These are phyloP conservation scores for Leptodactylus fallax DNA, from an alignment of 2,797 vertebrate species.

Conservation along the genomic window DNA sequence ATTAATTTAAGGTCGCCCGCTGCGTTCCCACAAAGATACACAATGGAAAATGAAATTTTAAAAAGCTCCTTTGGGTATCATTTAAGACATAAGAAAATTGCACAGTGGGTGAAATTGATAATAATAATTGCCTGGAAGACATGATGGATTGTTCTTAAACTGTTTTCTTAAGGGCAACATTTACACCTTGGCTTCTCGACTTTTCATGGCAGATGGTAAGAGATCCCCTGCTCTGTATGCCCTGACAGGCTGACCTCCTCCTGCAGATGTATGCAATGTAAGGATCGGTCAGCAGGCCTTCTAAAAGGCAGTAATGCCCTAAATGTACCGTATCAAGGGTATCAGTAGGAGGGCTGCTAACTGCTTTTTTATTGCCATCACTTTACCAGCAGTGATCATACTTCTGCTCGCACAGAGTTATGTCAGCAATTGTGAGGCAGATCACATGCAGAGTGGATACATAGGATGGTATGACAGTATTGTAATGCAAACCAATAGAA, in stretches of 20 bases:
- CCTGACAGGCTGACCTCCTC: conserved; percentile 78
- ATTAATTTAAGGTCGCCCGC: conserved; percentile 13
- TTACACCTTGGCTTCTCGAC: conserved; percentile 64
- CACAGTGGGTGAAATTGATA: conserved; percentile 68
- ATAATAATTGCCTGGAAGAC: conserved; percentile 70
- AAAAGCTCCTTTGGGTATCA: conserved; percentile 52
- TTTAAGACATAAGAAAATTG: conserved; percentile 42
- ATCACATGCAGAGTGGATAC: conserved; percentile 74
- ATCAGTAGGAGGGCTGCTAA: conserved; percentile 83
- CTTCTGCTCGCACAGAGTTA: conserved; percentile 80
- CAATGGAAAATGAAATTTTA: conserved; percentile 49
- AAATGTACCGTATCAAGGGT: conserved; percentile 86
- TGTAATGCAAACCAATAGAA: conserved; percentile 71
- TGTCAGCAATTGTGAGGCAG: conserved; percentile 76
- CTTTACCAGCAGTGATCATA: conserved; percentile 75
- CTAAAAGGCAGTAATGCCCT: conserved; percentile 76
- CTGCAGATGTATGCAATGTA: conserved; percentile 85
- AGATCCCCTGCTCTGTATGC: conserved; percentile 78
- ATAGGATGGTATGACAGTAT: conserved; percentile 71
- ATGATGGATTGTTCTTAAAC: conserved; percentile 74
- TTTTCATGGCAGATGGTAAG: conserved; percentile 87
- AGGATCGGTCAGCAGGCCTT: conserved; percentile 69
- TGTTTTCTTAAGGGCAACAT: conserved; percentile 65
- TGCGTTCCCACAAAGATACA: conserved; percentile 34
- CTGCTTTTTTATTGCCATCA: conserved; percentile 82